Evolutionary conservation across 2,888 invertebrate species (phyloP), one percentile per base, ranked within the genome.

Genomic region (Lymantria dispar): DNA sequence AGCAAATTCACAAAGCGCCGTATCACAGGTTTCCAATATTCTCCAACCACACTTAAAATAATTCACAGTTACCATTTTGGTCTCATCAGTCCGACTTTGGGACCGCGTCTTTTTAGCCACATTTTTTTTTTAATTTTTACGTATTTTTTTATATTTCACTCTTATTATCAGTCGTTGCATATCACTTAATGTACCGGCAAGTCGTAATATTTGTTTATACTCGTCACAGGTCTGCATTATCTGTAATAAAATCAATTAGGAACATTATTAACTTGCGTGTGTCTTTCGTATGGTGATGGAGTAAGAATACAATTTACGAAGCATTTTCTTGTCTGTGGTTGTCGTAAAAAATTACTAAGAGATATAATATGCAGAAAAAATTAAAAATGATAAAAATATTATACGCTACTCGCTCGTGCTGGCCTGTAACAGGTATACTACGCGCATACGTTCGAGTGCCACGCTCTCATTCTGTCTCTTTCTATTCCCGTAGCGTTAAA

Each of bases 11-110:
- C 83, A 83, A 79, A 80, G 74, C 79, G 63, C 75, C 59, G 76
- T 87, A 87, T 87, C 87, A 88, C 88, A 87, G 88, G 65, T 65
- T 82, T 82, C 73, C 80, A 2, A 83, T 81, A 77, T 75, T 78
- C 78, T 79, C 77, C 85, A 83, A 83, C 79, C 84, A 80, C 78
- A 71, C 81, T 68, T 72, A 14, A 43, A 41, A 60, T 42, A 38
- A 36, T 51, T 15, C 44, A 47, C 52, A 54, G 55, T 48, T 52
- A 58, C 50, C n/a, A 56, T 47, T 62, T 60, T 64, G 59, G 60
- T 61, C n/a, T n/a, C n/a, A n/a, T n/a, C 55, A 61, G 51, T 62
- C 56, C n/a, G 60, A 48, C 45, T 47, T 31, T 33, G 48, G 31
- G 39, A 48, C 43, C 43, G 48, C 48, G 52, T 48, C 52, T 52